These are phyloP conservation scores for Philotrypesis tridentata DNA, from an alignment of 1,140 invertebrate genomes.

Conservation along the genomic window DNA sequence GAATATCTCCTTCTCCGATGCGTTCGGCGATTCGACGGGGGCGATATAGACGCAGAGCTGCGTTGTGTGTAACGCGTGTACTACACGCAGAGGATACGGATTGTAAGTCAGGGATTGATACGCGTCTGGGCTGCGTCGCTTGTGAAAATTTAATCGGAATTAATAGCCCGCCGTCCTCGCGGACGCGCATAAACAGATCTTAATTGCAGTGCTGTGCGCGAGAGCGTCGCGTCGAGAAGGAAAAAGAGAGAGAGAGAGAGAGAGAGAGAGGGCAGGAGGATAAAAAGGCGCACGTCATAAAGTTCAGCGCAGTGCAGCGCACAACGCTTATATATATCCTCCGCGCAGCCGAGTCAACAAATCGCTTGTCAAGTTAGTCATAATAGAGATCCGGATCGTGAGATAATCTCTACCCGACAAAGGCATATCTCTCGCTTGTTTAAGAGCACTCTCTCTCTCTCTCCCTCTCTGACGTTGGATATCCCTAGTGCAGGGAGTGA, in stretches of 20 bases:
- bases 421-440: slow-evolving; percentile 11
- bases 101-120: too few species aligned
- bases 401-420: slow-evolving; percentile 4
- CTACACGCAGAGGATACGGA: too few species aligned
- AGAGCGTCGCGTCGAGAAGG: too few species aligned
- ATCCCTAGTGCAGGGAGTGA: slow-evolving; percentile 1
- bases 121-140: too few species aligned
- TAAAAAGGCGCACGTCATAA: neutral
- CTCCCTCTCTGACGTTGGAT: neutral
- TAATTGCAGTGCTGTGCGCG: neutral
- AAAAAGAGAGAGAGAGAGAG: neutral
- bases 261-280: neutral
- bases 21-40: too few species aligned
- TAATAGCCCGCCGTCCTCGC: neutral
- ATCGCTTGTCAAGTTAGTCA: slow-evolving; percentile 16
- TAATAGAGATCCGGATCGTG: slow-evolving; percentile 20
- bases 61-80: too few species aligned
- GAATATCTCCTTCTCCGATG: too few species aligned
- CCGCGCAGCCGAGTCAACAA: slow-evolving; percentile 11
- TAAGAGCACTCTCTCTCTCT: slow-evolving; percentile 7
- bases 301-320: neutral
- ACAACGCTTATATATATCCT: neutral
- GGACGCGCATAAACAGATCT: neutral
- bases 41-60: too few species aligned
- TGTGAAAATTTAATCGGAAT: too few species aligned